Percentiles rank a stretch among this genome's conserved stretches.
phyloP scores from a whole-genome alignment of 2,113 vertebrate species.

The Perccottus glenii region DNA sequence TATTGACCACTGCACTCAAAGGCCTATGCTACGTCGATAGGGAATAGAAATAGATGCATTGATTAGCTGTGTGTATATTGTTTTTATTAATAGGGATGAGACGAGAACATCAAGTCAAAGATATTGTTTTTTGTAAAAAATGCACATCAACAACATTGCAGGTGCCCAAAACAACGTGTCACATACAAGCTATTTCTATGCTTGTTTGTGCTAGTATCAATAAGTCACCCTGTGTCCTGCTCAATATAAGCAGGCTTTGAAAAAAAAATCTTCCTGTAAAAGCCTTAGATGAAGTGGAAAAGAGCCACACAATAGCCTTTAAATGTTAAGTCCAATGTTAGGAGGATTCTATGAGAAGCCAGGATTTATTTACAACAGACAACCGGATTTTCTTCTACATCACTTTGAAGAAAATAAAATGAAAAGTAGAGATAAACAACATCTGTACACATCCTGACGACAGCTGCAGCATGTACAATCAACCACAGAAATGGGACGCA shows the following conservation, averaged over 20 bases:
- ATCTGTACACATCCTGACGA: neutral
- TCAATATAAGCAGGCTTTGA: constrained; percentile 19
- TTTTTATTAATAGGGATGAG: constrained; percentile 61
- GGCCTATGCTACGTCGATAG: constrained; percentile 53
- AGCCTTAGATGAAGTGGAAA: constrained; percentile 1
- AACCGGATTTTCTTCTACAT: constrained; percentile 1
- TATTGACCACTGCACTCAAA: constrained; percentile 53
- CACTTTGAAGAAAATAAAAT: neutral
- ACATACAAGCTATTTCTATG: neutral
- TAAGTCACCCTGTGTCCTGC: constrained; percentile 15
- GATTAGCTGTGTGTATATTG: constrained; percentile 65
- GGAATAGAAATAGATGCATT: constrained; percentile 64
- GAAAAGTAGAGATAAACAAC: neutral
- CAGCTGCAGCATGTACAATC: neutral
- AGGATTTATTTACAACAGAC: constrained; percentile 6
- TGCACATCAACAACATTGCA: neutral
- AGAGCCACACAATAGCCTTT: constrained; percentile 1
- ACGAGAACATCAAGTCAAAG: constrained; percentile 17
- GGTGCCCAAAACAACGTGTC: neutral
- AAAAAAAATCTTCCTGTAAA: constrained; percentile 19
- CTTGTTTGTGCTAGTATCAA: constrained; percentile 17
- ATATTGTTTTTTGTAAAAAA: neutral
- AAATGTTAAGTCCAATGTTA: constrained; percentile 4
- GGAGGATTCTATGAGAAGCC: constrained; percentile 1
- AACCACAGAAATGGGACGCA: neutral